Evolutionary conservation across 1,140 invertebrate genomes (phyloP).

Genomic region (Aphis gossypii): DNA sequence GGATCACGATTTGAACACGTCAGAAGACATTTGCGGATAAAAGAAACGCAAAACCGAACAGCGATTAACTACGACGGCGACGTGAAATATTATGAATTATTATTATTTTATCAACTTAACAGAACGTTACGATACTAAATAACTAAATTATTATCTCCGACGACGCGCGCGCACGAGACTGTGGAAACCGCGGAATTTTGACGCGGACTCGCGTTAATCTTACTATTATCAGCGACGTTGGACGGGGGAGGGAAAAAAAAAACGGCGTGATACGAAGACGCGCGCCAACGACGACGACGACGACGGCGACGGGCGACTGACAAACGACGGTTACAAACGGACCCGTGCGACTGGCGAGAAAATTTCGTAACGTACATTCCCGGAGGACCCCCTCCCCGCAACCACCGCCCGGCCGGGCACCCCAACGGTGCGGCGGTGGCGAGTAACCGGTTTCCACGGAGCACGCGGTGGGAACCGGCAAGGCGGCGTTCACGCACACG

Average conservation of each 20-base stretch:
- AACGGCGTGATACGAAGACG: background rate
- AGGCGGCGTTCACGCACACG: constrained; percentile 46
- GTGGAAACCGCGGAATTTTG: background rate
- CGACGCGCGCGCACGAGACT: background rate
- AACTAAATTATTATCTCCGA: no score
- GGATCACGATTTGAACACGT: constrained; percentile 37
- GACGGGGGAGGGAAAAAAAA: background rate
- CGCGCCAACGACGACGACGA: constrained; percentile 1
- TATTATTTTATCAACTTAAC: background rate
- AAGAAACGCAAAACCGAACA: background rate
- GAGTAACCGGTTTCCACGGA: constrained; percentile 53
- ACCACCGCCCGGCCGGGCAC: background rate
- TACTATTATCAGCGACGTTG: background rate
- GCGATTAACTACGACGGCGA: no score
- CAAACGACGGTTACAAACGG: constrained; percentile 33
- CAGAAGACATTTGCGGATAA: constrained; percentile 30
- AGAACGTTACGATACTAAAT: no score
- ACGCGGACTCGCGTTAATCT: background rate
- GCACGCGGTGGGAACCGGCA: constrained; percentile 46
- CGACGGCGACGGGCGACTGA: background rate
- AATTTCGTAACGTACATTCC: constrained; percentile 57
- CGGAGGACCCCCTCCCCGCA: constrained; percentile 25
- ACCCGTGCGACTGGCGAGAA: constrained; percentile 47
- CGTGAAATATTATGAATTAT: background rate
- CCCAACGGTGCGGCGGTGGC: background rate